Evolutionary conservation across 1,140 invertebrate genomes (phyloP).

Genomic region (Temnothorax nylanderi): DNA sequence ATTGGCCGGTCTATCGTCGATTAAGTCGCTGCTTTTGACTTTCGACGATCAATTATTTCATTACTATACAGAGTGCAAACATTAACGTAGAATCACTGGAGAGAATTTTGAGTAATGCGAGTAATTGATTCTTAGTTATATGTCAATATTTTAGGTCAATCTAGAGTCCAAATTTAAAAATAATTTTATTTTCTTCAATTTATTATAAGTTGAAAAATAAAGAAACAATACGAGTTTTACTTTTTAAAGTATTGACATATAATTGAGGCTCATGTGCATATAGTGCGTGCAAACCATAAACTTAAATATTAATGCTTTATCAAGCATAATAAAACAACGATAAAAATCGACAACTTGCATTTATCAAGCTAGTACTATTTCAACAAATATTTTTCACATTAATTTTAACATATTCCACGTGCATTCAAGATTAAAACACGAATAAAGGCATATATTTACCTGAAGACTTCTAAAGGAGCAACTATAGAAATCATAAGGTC

Average conservation of each 20-base stretch:
- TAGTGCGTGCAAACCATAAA: neutral
- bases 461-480: constrained; percentile 93
- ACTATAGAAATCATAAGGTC: constrained; percentile 93
- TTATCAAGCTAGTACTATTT: neutral
- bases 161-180: neutral
- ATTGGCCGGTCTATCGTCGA: constrained; percentile 19
- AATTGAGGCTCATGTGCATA: neutral
- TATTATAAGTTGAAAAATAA: neutral
- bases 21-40: constrained; percentile 47
- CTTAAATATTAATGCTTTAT: constrained; percentile 21
- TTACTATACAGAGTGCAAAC: constrained; percentile 11
- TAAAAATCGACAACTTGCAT: constrained; percentile 23
- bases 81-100: constrained; percentile 8
- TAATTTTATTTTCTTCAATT: neutral
- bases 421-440: constrained; percentile 17
- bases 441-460: constrained; percentile 79
- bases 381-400: neutral
- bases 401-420: constrained; percentile 35
- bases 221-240: neutral
- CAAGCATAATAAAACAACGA: neutral
- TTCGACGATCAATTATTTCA: constrained; percentile 20
- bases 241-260: neutral
- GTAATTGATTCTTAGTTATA: neutral
- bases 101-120: neutral
- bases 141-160: neutral